These are phyloP conservation scores for cat (Felis catus) DNA, from an alignment of 2,113 vertebrate genomes.

Conservation along the genomic window DNA sequence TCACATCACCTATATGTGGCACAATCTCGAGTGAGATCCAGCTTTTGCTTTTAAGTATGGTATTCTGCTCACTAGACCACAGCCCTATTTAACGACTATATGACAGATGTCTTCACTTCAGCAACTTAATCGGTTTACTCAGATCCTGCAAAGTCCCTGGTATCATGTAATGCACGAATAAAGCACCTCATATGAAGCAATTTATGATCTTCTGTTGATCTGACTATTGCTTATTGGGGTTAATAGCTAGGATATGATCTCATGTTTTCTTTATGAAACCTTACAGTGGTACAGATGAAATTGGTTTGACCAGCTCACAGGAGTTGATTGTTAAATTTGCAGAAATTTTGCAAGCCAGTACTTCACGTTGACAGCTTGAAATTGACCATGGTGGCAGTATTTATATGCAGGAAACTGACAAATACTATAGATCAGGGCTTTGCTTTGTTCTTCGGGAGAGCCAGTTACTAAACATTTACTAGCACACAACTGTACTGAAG, in stretches of 20 bases:
- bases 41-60: neutral
- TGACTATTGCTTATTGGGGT: neutral
- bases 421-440: neutral
- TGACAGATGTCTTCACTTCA: neutral
- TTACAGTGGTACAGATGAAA: neutral
- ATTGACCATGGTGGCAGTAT: neutral
- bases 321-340: neutral
- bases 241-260: neutral
- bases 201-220: neutral
- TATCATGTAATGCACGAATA: neutral
- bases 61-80: conserved; percentile 8
- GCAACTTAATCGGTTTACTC: neutral
- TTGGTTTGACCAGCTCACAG: neutral
- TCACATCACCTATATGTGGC: neutral
- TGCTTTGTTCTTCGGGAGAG: neutral
- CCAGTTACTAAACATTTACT: neutral
- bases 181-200: neutral
- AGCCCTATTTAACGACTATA: neutral
- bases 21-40: neutral
- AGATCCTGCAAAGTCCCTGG: conserved; percentile 1
- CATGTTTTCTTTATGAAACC: neutral
- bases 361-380: neutral
- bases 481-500: neutral
- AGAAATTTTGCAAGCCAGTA: neutral
- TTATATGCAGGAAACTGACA: neutral